phyloP scores from a whole-genome alignment of 1,140 invertebrate species.

The Cydia fagiglandana region DNA sequence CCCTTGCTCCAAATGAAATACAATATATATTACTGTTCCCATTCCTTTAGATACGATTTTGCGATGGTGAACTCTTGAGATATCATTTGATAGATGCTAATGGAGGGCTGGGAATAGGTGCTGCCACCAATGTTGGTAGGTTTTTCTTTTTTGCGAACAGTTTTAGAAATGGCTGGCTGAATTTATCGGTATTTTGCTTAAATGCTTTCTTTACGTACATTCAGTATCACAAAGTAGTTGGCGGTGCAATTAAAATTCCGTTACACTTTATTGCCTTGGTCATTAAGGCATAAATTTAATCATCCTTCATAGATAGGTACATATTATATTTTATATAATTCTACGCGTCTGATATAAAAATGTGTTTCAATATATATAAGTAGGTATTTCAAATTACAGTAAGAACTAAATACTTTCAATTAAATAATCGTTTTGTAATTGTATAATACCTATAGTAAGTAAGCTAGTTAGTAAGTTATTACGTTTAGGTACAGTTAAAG shows the following conservation, averaged over 20 bases:
- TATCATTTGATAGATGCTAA: constrained; percentile 64
- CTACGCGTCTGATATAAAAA: no score
- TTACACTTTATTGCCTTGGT: no score
- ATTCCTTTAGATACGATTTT: neutral
- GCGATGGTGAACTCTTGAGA: constrained; percentile 33
- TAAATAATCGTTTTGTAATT: no score
- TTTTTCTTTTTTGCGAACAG: constrained; percentile 13
- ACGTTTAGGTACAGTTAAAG: no score
- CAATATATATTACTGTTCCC: neutral
- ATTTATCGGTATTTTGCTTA: constrained; percentile 5
- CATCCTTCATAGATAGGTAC: no score
- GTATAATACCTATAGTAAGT: no score
- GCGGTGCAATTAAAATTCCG: neutral
- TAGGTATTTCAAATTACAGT: no score
- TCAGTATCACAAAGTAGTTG: neutral
- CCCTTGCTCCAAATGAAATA: neutral
- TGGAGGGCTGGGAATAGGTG: constrained; percentile 59
- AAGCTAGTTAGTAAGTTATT: no score
- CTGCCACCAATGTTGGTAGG: constrained; percentile 16
- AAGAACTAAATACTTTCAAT: no score
- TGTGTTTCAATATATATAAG: no score
- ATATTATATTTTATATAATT: no score
- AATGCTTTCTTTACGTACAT: neutral
- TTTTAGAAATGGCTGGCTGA: constrained; percentile 2
- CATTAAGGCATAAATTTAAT: no score